Base-by-base conservation (phyloP, 2,113 vertebrate species). In the Stegastes partitus region DNA sequence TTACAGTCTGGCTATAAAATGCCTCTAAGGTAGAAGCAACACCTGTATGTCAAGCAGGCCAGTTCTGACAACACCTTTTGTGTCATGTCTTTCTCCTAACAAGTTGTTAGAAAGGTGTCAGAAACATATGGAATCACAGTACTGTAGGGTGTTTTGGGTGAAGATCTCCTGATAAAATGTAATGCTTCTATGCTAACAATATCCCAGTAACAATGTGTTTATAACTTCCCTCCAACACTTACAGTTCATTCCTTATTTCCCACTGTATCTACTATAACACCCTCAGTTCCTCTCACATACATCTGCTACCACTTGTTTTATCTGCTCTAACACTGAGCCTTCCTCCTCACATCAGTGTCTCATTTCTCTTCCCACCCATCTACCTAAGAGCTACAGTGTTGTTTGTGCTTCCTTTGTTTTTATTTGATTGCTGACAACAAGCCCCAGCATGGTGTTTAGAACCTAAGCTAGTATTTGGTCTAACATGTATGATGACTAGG, bases 271-370 rank as follows among this genome's bases (percentile, higher is more conserved):
- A 56, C 42, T 59, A 58, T 63, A 55, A 82, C 81, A 56, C 72
- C 39, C 18, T 45, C 57, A 61, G 15, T 74, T 84, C 68, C 74
- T 86, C 28, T 87, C 65, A 69, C 54, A 77, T 23, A 19, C 57
- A 49, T 53, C 51, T 51, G 37, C 72, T 68, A n/a, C 70, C 75
- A 65, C 81, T 34, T 83, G 75, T 31, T 72, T 78, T 67, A 54
- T 76, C 70, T 84, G 37, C 37, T 57, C 51, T 26, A 22, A 67
- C 74, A 74, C 66, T 5, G 31, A 50, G 25, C 15, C 34, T 70
- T 42, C 73, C 77, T 65, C 22, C 53, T 80, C 68, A 58, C 61
- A 74, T 31, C 59, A 39, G 0, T 34, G 18, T 66, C 49, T 83
- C 74, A 61, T 66, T 10, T 58, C 68, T 53, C 50, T 68, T 66